Conservation (phyloP, 2,113 vertebrate genomes). For the Gymnogyps californianus region DNA sequence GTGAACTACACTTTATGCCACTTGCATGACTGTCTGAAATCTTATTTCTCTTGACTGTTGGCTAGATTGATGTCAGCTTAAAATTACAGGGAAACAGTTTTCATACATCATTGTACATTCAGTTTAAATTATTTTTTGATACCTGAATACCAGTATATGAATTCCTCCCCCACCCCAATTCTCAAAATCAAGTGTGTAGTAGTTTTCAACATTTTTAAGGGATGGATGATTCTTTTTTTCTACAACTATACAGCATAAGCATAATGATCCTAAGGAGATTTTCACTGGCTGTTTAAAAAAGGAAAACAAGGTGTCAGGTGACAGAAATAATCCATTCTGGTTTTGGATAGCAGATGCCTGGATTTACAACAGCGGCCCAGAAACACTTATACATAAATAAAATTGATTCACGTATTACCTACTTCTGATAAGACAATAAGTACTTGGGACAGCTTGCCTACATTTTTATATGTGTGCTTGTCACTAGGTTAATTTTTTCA, state of each 20-base stretch:
- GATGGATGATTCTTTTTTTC: neutral
- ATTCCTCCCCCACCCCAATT: neutral
- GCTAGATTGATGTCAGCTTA: neutral
- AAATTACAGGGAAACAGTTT: neutral
- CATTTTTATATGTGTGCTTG: neutral
- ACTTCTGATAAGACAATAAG: neutral
- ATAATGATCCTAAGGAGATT: neutral
- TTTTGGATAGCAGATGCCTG: neutral
- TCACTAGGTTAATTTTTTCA: neutral
- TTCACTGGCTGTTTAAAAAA: neutral
- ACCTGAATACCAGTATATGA: neutral
- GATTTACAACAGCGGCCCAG: neutral
- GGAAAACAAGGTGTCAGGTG: neutral
- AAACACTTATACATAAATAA: neutral
- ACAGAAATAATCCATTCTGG: neutral
- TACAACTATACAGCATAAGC: neutral
- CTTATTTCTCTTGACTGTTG: fast-evolving
- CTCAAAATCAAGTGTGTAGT: neutral
- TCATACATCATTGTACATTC: neutral
- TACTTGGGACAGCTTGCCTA: neutral
- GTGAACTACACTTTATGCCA: neutral
- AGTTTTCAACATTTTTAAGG: neutral
- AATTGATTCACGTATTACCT: neutral
- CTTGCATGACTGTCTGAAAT: neutral
- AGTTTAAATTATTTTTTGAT: neutral